Evolutionary conservation across 2,113 vertebrate species (phyloP), one percentile per base, ranked within the genome.

Genomic region (Rana temporaria): DNA sequence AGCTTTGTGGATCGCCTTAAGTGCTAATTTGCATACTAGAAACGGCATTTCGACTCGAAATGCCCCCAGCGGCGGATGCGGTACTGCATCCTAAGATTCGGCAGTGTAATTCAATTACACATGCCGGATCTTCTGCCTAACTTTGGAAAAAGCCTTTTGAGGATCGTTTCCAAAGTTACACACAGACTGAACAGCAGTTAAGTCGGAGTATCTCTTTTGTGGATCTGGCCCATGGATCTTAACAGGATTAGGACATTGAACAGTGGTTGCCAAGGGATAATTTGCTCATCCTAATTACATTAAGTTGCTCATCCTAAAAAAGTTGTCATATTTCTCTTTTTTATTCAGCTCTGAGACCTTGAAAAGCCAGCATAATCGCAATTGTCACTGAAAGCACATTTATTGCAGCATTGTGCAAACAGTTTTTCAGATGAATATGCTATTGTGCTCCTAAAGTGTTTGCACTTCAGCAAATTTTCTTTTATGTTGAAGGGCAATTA

Each of bases 401-500:
- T 75, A 15, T 34, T 60, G 56, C 26, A 56, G 19, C 70, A 32
- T 57, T 62, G 19, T 62, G 56, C 55, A 75, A 38, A 71, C 69
- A 55, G 55, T 62, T 48, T 75, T 75, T n/a, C 56, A 75, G 72
- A 42, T 38, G 56, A 75, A 75, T 30, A 60, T 60, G 71, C 60
- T 65, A 65, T 65, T 75, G 72, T 62, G 56, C 60, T 62, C 56
- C 30, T 62, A 60, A 60, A 62, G 72, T 75, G 30, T 75, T 75
- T 75, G 72, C 72, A 60, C 72, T 75, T 60, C 72, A 60, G 53
- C 30, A 34, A 60, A 42, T 75, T 75, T 75, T 75, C 53, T 62
- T 75, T 75, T 75, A 34, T 62, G 56, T 75, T 75, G 56, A 74
- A 74, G 71, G 55, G 53, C 72, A 75, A 60, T 75, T n/a, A 32